Percentiles rank a stretch among this genome's conserved stretches.
Conservation (phyloP, 2,113 vertebrate species). For the Haemorhous mexicanus region DNA sequence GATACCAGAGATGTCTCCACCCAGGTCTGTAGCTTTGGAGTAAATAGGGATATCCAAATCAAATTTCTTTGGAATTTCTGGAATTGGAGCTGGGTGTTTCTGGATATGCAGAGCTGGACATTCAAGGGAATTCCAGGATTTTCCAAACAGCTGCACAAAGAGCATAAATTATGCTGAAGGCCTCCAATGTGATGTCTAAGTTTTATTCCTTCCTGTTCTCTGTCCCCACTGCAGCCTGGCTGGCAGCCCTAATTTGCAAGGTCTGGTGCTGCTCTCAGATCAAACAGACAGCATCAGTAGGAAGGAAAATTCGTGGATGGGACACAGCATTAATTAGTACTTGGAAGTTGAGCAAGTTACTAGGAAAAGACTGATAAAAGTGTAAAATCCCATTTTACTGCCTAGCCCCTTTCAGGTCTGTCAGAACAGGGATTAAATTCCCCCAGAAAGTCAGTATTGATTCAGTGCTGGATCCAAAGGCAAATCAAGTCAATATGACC, state of each 20-base stretch:
- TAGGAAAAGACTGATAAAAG: neutral
- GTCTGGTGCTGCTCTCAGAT: neutral
- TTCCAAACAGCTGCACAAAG: neutral
- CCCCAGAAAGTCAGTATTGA: slow-evolving; percentile 3
- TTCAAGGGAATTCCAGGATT: neutral
- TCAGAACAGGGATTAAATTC: neutral
- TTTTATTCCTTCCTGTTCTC: neutral
- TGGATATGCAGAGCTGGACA: neutral
- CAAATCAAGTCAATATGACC: neutral
- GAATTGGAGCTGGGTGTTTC: neutral
- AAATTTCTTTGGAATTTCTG: neutral
- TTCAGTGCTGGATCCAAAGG: neutral
- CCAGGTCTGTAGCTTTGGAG: neutral
- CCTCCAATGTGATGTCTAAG: neutral
- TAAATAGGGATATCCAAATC: neutral
- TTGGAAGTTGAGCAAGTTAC: slow-evolving; percentile 1
- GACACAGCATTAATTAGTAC: neutral
- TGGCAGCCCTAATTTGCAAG: neutral
- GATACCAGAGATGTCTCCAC: neutral
- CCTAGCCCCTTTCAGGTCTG: neutral
- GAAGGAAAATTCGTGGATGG: neutral
- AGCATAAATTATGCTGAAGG: neutral
- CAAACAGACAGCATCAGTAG: neutral
- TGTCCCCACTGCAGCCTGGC: neutral
- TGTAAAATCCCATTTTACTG: neutral